Percentiles rank a stretch among this genome's conserved stretches.
Conservation (phyloP, 1,140 invertebrate species). For the Orius insidiosus region DNA sequence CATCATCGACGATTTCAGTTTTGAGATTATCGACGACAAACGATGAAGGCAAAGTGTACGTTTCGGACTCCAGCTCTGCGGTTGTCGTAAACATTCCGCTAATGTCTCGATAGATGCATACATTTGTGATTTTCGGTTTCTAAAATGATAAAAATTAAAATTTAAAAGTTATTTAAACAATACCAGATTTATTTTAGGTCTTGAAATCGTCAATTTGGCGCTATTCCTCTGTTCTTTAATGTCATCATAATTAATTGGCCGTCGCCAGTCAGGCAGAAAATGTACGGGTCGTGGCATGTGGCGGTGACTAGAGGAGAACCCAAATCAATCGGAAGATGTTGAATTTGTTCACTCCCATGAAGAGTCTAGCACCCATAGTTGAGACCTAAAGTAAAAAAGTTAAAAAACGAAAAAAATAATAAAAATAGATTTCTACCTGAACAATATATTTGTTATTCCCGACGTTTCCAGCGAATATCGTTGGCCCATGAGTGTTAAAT, state of each 20-base stretch:
- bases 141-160: too few species aligned
- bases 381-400: constrained; percentile 31
- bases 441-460: constrained; percentile 82
- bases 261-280: constrained; percentile 65
- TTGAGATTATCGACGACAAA: constrained; percentile 19
- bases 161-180: too few species aligned
- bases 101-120: constrained; percentile 72
- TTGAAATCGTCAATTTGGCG: constrained; percentile 32
- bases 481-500: constrained; percentile 76
- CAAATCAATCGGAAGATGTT: constrained; percentile 72
- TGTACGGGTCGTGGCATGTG: constrained; percentile 77
- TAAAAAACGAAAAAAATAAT: constrained; percentile 2
- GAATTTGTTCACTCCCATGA: constrained; percentile 54
- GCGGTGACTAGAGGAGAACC: constrained; percentile 72
- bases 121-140: constrained; percentile 45
- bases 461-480: constrained; percentile 87
- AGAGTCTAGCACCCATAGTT: constrained; percentile 56
- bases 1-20: constrained; percentile 50
- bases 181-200: constrained; percentile 36
- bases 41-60: constrained; percentile 19
- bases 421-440: constrained; percentile 41
- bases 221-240: constrained; percentile 47
- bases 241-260: constrained; percentile 73
- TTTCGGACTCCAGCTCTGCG: constrained; percentile 22
- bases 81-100: constrained; percentile 66